Percentiles rank a stretch among this genome's conserved stretches.
Conservation (phyloP, 2,888 invertebrate genomes). For the Brachypalpus laphriformis region DNA sequence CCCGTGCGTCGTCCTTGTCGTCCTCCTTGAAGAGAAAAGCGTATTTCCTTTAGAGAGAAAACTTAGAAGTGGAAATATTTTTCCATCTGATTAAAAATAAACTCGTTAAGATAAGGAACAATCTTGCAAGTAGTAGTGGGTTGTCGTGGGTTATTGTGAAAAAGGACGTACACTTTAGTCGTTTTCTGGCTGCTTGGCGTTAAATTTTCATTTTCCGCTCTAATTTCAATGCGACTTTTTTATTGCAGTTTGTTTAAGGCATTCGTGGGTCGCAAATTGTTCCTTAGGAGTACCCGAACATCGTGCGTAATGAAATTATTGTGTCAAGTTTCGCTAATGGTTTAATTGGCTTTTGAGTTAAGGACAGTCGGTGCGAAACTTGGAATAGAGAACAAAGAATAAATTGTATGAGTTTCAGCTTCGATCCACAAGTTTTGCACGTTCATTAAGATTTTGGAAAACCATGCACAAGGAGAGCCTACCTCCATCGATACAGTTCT, state of each 20-base stretch:
- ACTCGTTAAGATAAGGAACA: constrained; percentile 72
- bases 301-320: constrained; percentile 41
- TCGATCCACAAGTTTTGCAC: background rate
- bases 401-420: background rate
- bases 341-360: constrained; percentile 46
- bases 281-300: constrained; percentile 24
- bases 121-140: constrained; percentile 48
- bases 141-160: background rate
- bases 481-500: too few relatives aligned
- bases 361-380: background rate
- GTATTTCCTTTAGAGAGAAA: constrained; percentile 23
- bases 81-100: constrained; percentile 72
- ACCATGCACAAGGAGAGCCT: too few relatives aligned
- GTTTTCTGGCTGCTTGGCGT: constrained; percentile 18
- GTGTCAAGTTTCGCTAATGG: constrained; percentile 51
- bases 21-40: constrained; percentile 23
- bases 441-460: too few relatives aligned
- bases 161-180: background rate
- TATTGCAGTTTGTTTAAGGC: constrained; percentile 36
- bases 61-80: constrained; percentile 31
- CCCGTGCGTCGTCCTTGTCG: background rate
- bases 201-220: constrained; percentile 60
- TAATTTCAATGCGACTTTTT: constrained; percentile 48
- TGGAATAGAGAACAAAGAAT: background rate
- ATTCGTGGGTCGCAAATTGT: constrained; percentile 26